Percentiles rank a stretch among this genome's conserved stretches.
Conservation (phyloP, 2,113 vertebrate species). For the Pachypanchax playfairii region DNA sequence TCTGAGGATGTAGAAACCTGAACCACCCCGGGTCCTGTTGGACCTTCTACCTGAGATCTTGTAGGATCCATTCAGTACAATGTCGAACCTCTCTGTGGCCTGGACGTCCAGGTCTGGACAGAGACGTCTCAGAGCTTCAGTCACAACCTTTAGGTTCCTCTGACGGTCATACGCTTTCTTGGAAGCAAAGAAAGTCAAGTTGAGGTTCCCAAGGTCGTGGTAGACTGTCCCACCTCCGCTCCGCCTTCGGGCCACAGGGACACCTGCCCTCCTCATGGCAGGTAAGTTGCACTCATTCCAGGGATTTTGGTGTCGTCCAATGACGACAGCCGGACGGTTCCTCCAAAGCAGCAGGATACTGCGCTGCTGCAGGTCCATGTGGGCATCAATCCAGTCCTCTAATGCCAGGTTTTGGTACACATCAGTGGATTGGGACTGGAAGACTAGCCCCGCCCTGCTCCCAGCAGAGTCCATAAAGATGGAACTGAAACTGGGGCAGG, state of each 20-base stretch:
- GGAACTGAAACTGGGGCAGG: slow-evolving; percentile 3
- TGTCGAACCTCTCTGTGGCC: slow-evolving; percentile 86
- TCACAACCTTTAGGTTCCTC: slow-evolving; percentile 87
- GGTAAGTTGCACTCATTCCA: slow-evolving; percentile 91
- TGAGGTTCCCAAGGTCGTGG: slow-evolving; percentile 96
- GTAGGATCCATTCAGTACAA: slow-evolving; percentile 84
- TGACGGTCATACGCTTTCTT: slow-evolving; percentile 86
- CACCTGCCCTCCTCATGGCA: slow-evolving; percentile 78
- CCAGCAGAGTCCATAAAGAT: slow-evolving; percentile 6
- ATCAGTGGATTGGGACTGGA: slow-evolving; percentile 86
- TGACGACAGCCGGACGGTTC: slow-evolving; percentile 88
- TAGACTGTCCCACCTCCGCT: slow-evolving; percentile 97
- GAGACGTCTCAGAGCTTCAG: slow-evolving; percentile 81
- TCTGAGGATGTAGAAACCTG: too few species aligned
- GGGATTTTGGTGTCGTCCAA: slow-evolving; percentile 96
- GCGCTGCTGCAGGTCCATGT: slow-evolving; percentile 80
- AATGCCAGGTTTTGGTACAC: slow-evolving; percentile 90
- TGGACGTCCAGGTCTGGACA: slow-evolving; percentile 82
- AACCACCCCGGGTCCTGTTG: neutral
- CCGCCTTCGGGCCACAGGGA: slow-evolving; percentile 87
- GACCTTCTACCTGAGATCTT: slow-evolving; percentile 85
- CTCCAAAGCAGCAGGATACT: slow-evolving; percentile 89
- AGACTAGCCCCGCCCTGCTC: slow-evolving; percentile 69
- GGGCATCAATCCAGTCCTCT: slow-evolving; percentile 95
- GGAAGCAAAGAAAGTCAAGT: slow-evolving; percentile 93